phyloP scores from a whole-genome alignment of 2,888 invertebrate species.

The Physocephala rufipes region DNA sequence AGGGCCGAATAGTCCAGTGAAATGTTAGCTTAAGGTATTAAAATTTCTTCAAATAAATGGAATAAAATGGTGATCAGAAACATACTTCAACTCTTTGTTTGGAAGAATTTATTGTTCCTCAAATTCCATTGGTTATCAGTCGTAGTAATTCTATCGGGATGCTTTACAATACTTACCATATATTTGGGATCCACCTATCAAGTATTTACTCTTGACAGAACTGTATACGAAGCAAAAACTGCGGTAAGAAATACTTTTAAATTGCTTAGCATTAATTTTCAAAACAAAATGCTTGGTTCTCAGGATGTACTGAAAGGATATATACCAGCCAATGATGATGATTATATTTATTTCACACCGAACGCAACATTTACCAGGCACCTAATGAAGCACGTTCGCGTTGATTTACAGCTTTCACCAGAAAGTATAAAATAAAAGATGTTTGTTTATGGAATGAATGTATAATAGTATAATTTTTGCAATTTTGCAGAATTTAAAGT shows the following conservation, averaged over 20 bases:
- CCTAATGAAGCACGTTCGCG: constrained; percentile 54
- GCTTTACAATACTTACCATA: constrained; percentile 43
- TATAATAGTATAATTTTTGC: constrained; percentile 1
- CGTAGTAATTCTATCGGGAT: constrained; percentile 43
- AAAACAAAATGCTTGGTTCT: constrained; percentile 7
- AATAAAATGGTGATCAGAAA: constrained; percentile 37
- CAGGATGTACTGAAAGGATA: constrained; percentile 49
- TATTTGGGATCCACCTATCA: constrained; percentile 50
- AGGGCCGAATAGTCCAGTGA: too few relatives aligned
- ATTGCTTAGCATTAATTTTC: background rate
- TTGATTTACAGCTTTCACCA: constrained; percentile 48
- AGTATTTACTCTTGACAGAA: constrained; percentile 37
- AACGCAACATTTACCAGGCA: constrained; percentile 43
- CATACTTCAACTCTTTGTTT: constrained; percentile 50
- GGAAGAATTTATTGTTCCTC: constrained; percentile 56
- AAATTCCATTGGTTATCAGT: constrained; percentile 49
- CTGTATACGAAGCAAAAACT: constrained; percentile 36
- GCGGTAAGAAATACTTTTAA: constrained; percentile 37
- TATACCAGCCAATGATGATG: constrained; percentile 53
- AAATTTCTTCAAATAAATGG: background rate
- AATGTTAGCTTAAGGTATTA: too few relatives aligned
- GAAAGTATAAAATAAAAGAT: constrained; percentile 54
- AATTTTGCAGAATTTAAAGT: constrained; percentile 45
- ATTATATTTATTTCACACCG: constrained; percentile 56
- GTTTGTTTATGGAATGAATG: background rate